These are phyloP conservation scores for Polyergus mexicanus DNA, from an alignment of 1,140 invertebrate genomes.

Conservation along the genomic window DNA sequence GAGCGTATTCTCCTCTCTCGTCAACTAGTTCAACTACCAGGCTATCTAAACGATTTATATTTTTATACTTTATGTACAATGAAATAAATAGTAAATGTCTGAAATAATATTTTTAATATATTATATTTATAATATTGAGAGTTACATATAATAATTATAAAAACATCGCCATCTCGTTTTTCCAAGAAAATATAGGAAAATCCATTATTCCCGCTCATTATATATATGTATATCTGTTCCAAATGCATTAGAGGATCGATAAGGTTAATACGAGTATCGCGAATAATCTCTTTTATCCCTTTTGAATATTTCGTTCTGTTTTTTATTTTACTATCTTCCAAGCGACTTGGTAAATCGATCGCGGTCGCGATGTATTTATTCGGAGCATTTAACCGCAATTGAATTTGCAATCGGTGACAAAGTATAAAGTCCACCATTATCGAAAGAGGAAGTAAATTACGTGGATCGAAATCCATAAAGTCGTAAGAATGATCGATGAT, in stretches of 20 bases:
- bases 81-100: too few species aligned
- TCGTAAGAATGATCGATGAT: conserved; percentile 61
- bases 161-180: neutral
- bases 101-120: neutral
- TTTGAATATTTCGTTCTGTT: conserved; percentile 9
- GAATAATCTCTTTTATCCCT: conserved; percentile 33
- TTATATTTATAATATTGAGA: neutral
- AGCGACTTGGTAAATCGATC: conserved; percentile 59
- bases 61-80: conserved; percentile 5
- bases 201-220: neutral
- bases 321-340: conserved; percentile 51
- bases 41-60: conserved; percentile 13
- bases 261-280: neutral
- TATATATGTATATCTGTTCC: neutral
- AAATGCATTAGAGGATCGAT: conserved; percentile 17
- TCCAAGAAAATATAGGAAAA: neutral
- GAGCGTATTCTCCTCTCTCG: neutral
- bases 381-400: conserved; percentile 54
- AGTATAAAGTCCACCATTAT: conserved; percentile 54
- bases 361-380: conserved; percentile 58
- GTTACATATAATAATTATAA: neutral
- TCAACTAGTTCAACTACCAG: conserved; percentile 27
- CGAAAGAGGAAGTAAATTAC: conserved; percentile 59
- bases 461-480: conserved; percentile 19
- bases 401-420: conserved; percentile 56